Base-by-base conservation (phyloP, 1,140 invertebrate genomes). In the Drosophila pseudoobscura region DNA sequence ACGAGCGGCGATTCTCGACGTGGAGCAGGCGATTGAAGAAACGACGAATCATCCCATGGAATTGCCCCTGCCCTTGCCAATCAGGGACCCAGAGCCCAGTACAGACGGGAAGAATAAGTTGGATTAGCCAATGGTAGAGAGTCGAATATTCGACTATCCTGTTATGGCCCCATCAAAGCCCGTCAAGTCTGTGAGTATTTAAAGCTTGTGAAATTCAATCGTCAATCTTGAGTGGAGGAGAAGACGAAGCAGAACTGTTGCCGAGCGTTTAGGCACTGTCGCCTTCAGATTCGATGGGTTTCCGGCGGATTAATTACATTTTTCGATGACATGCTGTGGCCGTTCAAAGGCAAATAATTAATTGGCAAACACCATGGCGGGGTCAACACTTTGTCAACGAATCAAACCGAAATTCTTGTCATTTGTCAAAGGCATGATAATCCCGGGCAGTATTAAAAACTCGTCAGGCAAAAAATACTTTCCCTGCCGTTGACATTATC, bases 361-460 rank as follows among this genome's bases (percentile, higher is more conserved):
- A 83, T 88, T 88, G 74, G 58, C 58, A 57, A 72, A 76, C 73
- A 66, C 20, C 47, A 55, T 63, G 70, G 61, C 68, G 49, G 83
- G 83, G 82, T 78, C 74, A 87, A 80, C 78, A 87, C 52, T 75
- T 76, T 62, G 56, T 56, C 72, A 57, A 45, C 45, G 56, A 61
- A 45, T 54, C 45, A 24, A 35, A 65, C 1, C 4, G 75, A 35
- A 63, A 59, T 50, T 60, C 54, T 29, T 59, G 63, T 76, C 75
- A 80, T 88, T 88, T 84, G 75, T 88, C 84, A 88, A 66, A 61
- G 35, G 46, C 45, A 1, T 17, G 17, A 17, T 82, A 82, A 73
- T 75, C 78, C 75, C 24, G 39, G 26, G 64, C 22, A 53, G 78
- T 78, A 85, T 87, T 87, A 87, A 87, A 87, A 87, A 79, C 78